These are phyloP conservation scores for Phyllotis vaccarum DNA, from an alignment of 2,797 vertebrate species.

Conservation along the genomic window DNA sequence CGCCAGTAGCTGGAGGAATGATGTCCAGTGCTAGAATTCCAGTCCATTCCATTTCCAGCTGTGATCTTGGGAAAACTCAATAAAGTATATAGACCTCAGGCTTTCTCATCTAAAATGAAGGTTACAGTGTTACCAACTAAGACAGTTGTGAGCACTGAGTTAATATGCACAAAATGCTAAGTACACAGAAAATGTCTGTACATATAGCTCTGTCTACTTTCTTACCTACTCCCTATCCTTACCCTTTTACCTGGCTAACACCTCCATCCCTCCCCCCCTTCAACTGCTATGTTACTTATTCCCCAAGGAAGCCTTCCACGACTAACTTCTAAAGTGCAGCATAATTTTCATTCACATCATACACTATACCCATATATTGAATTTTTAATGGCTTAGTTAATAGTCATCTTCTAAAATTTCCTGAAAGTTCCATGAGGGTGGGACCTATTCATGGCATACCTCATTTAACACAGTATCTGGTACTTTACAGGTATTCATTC, in stretches of 20 bases:
- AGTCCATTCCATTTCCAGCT: neutral
- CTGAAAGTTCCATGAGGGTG: conserved; percentile 22
- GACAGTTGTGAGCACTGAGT: conserved; percentile 11
- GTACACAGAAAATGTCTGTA: neutral
- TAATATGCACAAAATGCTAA: conserved; percentile 32
- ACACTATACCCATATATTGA: neutral
- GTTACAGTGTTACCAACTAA: neutral
- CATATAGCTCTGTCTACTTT: neutral
- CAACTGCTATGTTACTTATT: neutral
- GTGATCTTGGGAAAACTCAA: conserved; percentile 43
- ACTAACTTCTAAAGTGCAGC: neutral
- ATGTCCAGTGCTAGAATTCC: conserved; percentile 32
- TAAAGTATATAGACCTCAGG: conserved; percentile 37
- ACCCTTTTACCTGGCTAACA: neutral
- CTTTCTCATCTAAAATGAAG: conserved; percentile 56
- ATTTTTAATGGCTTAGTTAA: conserved; percentile 11
- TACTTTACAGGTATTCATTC: conserved; percentile 4
- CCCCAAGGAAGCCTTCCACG: neutral
- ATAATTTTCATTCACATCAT: conserved; percentile 37
- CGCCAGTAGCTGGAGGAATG: neutral
- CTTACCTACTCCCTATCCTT: neutral
- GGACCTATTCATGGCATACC: neutral
- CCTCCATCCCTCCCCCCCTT: neutral
- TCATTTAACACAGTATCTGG: conserved; percentile 23
- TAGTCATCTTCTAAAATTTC: conserved; percentile 7